These are phyloP conservation scores for Copidosoma aretas DNA, from an alignment of 2,888 invertebrate genomes.

Conservation along the genomic window DNA sequence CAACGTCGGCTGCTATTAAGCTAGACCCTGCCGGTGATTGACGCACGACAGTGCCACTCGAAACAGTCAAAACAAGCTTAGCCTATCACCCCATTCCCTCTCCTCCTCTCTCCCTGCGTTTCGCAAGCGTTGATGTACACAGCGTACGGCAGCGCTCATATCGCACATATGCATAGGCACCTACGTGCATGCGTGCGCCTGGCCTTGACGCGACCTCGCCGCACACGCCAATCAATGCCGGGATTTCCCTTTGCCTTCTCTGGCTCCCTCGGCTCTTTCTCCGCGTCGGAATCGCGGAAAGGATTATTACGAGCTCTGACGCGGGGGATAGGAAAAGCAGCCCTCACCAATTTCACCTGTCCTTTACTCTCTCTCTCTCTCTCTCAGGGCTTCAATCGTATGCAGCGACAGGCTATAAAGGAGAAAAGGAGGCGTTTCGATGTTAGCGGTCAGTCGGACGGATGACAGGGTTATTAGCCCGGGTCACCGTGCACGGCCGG, in stretches of 20 bases:
- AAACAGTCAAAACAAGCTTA: slow-evolving; percentile 56
- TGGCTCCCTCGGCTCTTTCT: neutral
- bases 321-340: neutral
- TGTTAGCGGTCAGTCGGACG: neutral
- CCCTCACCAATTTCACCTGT: slow-evolving; percentile 30
- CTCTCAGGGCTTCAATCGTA: slow-evolving; percentile 19
- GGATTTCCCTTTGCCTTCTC: neutral
- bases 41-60: slow-evolving; percentile 56
- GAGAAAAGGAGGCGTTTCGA: slow-evolving; percentile 12
- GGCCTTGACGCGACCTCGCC: slow-evolving; percentile 40
- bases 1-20: slow-evolving; percentile 34
- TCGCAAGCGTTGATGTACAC: no score
- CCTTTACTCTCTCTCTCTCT: slow-evolving; percentile 4
- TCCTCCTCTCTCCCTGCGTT: neutral
- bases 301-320: slow-evolving; percentile 30
- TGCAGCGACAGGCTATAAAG: neutral
- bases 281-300: slow-evolving; percentile 20
- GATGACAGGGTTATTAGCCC: neutral
- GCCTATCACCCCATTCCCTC: neutral
- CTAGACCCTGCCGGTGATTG: slow-evolving; percentile 53
- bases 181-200: slow-evolving; percentile 3
- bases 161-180: no score
- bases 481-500: neutral
- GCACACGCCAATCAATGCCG: slow-evolving; percentile 48
- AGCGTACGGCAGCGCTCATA: no score